Conservation (phyloP, 2,113 vertebrate genomes). For the Phocoena phocoena region DNA sequence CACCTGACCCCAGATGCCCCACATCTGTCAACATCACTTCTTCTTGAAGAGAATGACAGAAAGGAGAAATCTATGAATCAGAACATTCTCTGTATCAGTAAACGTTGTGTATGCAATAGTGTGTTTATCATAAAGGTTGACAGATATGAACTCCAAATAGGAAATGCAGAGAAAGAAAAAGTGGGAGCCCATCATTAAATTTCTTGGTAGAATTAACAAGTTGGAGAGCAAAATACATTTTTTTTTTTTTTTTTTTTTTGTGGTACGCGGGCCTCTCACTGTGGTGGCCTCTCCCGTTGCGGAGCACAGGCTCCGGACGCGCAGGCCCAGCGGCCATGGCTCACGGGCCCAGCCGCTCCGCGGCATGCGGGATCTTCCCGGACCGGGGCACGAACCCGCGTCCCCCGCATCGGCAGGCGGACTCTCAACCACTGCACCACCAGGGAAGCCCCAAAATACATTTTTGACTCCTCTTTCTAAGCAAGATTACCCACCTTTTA, state of each 20-base stretch:
- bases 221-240: constrained; percentile 5
- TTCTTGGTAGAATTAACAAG: neutral
- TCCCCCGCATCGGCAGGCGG: no score
- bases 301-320: no score
- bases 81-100: neutral
- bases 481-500: neutral
- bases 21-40: neutral
- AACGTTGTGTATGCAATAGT: constrained; percentile 17
- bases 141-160: neutral
- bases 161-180: neutral
- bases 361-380: no score
- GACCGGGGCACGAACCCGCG: no score
- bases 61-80: constrained; percentile 25
- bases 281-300: no score
- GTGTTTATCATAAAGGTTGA: constrained; percentile 24
- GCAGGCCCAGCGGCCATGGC: no score
- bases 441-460: neutral
- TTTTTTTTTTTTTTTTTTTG: neutral
- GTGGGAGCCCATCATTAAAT: neutral
- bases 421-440: no score
- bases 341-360: no score
- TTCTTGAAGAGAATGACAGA: constrained; percentile 35
- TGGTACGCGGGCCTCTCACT: no score
- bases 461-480: neutral
- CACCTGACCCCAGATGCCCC: neutral